Conservation (phyloP, 1,140 invertebrate genomes). For the Rhagoletis pomonella region DNA sequence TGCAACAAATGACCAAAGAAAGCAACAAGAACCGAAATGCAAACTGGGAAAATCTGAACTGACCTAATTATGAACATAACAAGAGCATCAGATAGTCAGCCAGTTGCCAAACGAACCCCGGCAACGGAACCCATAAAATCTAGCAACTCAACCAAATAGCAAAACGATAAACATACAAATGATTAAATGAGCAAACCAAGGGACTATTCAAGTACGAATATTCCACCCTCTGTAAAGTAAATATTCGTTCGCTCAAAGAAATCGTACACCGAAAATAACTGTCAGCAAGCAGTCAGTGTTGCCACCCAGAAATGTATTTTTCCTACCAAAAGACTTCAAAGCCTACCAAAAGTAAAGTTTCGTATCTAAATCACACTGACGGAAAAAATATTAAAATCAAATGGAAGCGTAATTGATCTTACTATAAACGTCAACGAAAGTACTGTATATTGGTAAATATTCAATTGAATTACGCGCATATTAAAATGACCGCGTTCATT, state of each 20-base stretch:
- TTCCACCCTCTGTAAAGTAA: not conserved
- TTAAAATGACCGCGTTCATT: no score
- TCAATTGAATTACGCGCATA: no score
- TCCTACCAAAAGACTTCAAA: no score
- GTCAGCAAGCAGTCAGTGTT: no score
- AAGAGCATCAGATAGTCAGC: not conserved
- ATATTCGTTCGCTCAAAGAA: not conserved
- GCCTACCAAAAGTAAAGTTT: no score
- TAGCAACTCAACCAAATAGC: not conserved
- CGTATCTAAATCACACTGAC: no score
- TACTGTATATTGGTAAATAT: no score
- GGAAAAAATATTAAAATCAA: no score
- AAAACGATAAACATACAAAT: not conserved
- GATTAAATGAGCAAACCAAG: not conserved
- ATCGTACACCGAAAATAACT: not conserved
- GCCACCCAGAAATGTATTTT: no score
- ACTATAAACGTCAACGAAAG: no score
- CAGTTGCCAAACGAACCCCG: not conserved
- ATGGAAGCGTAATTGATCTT: no score
- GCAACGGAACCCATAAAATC: not conserved
- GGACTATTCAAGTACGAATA: not conserved
- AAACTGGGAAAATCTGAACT: slow-evolving; percentile 3
- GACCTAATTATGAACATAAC: not conserved
- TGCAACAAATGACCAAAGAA: not conserved
- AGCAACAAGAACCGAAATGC: not conserved